These are phyloP conservation scores for Caenorhabditis zanzibari DNA, from an alignment of 2,888 invertebrate genomes.

Conservation along the genomic window DNA sequence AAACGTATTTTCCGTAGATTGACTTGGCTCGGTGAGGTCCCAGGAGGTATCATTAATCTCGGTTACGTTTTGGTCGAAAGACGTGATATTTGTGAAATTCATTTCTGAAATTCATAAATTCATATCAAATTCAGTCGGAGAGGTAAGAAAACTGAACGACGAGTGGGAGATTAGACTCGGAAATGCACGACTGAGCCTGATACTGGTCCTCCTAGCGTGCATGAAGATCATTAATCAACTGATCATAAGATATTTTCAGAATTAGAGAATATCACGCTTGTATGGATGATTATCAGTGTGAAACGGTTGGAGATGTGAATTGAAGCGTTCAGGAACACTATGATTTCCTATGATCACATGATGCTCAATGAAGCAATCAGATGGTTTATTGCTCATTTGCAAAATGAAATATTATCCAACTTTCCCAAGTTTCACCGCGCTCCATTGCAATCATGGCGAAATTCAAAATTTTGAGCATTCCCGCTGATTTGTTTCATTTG, in stretches of 20 bases:
- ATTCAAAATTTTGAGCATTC: too few species aligned
- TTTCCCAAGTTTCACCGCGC: too few species aligned
- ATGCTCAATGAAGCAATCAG: not conserved
- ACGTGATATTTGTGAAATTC: conserved; percentile 40
- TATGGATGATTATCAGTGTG: not conserved
- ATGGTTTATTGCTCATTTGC: not conserved
- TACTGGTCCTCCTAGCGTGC: conserved; percentile 32
- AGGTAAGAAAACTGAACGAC: not conserved
- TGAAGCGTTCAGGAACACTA: not conserved
- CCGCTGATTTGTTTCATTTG: too few species aligned
- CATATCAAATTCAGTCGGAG: not conserved
- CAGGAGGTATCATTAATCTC: conserved; percentile 38
- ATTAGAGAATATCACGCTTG: conserved; percentile 22
- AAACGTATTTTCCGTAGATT: conserved; percentile 22
- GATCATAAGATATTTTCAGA: conserved; percentile 6
- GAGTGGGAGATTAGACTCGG: not conserved
- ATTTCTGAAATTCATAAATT: conserved; percentile 20
- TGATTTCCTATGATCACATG: too few species aligned
- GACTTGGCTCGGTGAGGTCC: conserved; percentile 17
- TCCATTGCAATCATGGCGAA: too few species aligned
- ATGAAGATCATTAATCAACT: conserved; percentile 42
- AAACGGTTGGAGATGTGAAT: not conserved
- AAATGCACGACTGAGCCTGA: conserved; percentile 5
- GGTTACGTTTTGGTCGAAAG: conserved; percentile 12
- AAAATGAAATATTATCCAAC: too few species aligned